A percentile compares a stretch with the other conserved stretches of the same genome.
These are phyloP conservation scores for Halesus radiatus DNA, from an alignment of 1,140 invertebrate genomes.

Conservation along the genomic window DNA sequence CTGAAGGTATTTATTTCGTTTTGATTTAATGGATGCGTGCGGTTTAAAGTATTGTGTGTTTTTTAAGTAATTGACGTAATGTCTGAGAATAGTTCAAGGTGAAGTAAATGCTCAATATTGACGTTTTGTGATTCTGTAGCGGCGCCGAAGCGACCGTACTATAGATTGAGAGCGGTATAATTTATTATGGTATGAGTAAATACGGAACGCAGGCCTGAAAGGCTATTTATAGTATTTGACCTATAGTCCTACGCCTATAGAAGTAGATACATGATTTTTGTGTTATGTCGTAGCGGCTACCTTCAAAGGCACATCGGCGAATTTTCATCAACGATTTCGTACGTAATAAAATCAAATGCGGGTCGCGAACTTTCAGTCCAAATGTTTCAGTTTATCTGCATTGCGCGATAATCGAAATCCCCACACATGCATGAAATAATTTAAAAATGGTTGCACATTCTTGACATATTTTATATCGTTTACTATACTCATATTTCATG, in stretches of 20 bases:
- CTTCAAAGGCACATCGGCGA: not conserved
- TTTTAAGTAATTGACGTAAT: conserved; percentile 45
- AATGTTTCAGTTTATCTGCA: conserved; percentile 18
- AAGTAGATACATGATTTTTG: conserved; percentile 1
- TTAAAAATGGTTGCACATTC: no score
- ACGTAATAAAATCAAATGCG: not conserved
- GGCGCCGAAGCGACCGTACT: conserved; percentile 28
- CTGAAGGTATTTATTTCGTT: conserved; percentile 49
- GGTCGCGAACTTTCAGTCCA: conserved; percentile 7
- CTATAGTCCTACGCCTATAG: not conserved
- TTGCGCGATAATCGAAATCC: not conserved
- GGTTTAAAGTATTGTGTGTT: conserved; percentile 2
- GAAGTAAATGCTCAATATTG: conserved; percentile 54
- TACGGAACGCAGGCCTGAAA: conserved; percentile 14
- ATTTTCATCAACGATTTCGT: not conserved
- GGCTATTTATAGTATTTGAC: conserved; percentile 38
- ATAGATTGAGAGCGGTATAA: conserved; percentile 14
- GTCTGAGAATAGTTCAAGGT: conserved; percentile 51
- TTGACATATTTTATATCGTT: no score
- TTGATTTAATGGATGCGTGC: not conserved
- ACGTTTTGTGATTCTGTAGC: conserved; percentile 45
- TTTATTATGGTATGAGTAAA: conserved; percentile 27
- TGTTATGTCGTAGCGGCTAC: not conserved
- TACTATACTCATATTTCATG: no score
- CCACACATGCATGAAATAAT: no score